Base-by-base conservation (phyloP, 2,888 invertebrate species). In the Caenorhabditis imperialis region DNA sequence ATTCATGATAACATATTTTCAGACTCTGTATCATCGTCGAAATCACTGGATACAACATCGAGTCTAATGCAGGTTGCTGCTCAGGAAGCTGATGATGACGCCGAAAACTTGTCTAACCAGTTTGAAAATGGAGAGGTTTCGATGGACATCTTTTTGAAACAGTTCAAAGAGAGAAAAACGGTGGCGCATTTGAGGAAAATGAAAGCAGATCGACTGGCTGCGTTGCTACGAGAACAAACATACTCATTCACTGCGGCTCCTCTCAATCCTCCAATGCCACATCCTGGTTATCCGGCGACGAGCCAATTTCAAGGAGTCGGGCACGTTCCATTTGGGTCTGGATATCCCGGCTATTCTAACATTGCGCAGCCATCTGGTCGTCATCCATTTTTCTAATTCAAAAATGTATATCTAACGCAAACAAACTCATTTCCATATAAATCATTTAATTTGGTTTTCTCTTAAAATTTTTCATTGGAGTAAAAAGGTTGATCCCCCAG, bases 71-170 rank as follows among this genome's bases (percentile, higher is more conserved):
- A 96, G 91, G 93, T 96, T 10, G 93, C 95, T 12, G 93, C 95
- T 25, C 94, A 95, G 33, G 93, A 96, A 90, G 92, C 93, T 60
- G 98, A 98, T 89, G 96, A 97, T 88, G 92, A 94, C 87, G 94
- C 96, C 0, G 98, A 98, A 89, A 92, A 20, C 1, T 22, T 75
- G 2, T 25, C 53, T 16, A 40, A 38, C 1, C 58, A 62, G 22
- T 65, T 65, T 35, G 65, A 71, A 63, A 58, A 67, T 16, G 67
- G 62, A 14, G 87, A 92, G 58, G 90, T 93, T 7, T 90, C 91
- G 53, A 89, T 92, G 1, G 97, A 96, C 20, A 92, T 92, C 72
- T 98, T 96, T 88, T 89, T 96, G 4, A 93, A 94, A 72, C 92
- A 93, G 67, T 98, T 95, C 89, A 91, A 93, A 65, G 91, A 91